Evolutionary conservation across 2,113 vertebrate genomes (phyloP), one percentile per base, ranked within the genome.

Genomic region (Furnarius figulus): DNA sequence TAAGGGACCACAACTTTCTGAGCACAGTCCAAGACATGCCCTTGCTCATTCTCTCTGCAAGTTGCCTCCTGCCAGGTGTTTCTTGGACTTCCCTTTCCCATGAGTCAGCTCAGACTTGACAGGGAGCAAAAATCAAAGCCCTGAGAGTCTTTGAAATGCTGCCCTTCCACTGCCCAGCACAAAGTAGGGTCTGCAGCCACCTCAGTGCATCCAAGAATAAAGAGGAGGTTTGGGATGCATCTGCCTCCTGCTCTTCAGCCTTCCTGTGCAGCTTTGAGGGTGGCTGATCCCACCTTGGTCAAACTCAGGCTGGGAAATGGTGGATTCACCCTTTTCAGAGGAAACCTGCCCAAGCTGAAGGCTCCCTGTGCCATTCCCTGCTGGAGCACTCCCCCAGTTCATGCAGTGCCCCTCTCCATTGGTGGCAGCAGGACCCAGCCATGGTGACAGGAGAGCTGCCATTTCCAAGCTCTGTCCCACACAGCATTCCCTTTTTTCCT

Each of bases 391-490:
- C 42, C 23, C 39, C 5, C 24, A 12, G 1, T 1, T 7, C 49
- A 23, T 2, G 28, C 63, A 49, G 14, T 0, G 19, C 44, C 62
- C n/a, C 35, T 21, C 1, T 0, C 15, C 65, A 4, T 0, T 6
- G 1, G 7, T 0, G 35, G 1, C 70, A 67, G 47, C 4, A 17
- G 40, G 6, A 17, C 8, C 11, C 56, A 24, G 42, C 13, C 58
- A 3, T 1, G 59, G 20, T 0, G 24, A 3, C 1, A 0, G 0
- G 25, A 8, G 19, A 63, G 39, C 19, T 1, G 50, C 63, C 72
- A 28, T 1, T 8, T 5, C 66, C 5, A 3, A 10, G 12, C 68
- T 14, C 4, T 2, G 5, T 5, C 61, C 46, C 46, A 16, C n/a
- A 12, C 13, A n/a, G 19, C 28, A 1, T 2, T 2, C 23, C 70